Percentiles rank a stretch among this genome's conserved stretches.
These are phyloP conservation scores for Indicator maculatus DNA, from an alignment of 2,113 vertebrate species.

Conservation along the genomic window DNA sequence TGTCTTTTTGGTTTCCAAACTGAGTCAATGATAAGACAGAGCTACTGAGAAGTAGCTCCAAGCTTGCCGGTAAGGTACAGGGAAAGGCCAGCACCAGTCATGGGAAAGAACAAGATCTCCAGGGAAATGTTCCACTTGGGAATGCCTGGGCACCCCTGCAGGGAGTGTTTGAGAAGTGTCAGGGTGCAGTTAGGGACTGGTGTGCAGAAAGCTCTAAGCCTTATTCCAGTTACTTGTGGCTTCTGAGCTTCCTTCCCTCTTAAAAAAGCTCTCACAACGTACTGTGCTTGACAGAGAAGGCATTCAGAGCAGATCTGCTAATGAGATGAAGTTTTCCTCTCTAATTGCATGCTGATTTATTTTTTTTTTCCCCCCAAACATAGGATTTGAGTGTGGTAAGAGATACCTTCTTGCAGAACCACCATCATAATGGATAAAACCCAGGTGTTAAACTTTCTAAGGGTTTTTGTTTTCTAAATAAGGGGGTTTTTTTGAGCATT, in stretches of 20 bases:
- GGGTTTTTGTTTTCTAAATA: neutral
- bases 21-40: neutral
- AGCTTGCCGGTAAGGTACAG: neutral
- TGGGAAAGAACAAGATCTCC: neutral
- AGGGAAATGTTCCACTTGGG: too few relatives aligned
- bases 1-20: neutral
- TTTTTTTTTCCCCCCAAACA: too few relatives aligned
- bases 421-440: neutral
- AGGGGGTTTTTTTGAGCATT: neutral
- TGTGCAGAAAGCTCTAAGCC: neutral
- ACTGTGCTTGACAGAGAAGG: neutral
- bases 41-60: neutral
- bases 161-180: neutral
- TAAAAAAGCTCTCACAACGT: fast-evolving
- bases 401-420: neutral
- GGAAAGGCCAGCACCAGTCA: neutral
- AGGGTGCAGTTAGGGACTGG: neutral
- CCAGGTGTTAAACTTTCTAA: neutral
- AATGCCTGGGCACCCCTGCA: fast-evolving
- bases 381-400: neutral
- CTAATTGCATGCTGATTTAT: neutral
- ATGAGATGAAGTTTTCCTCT: neutral
- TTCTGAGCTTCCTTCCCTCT: neutral
- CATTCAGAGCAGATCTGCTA: neutral
- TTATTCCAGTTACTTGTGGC: fast-evolving